Evolutionary conservation across 2,113 vertebrate genomes (phyloP), one percentile per base, ranked within the genome.

Genomic region (Perognathus longimembris): DNA sequence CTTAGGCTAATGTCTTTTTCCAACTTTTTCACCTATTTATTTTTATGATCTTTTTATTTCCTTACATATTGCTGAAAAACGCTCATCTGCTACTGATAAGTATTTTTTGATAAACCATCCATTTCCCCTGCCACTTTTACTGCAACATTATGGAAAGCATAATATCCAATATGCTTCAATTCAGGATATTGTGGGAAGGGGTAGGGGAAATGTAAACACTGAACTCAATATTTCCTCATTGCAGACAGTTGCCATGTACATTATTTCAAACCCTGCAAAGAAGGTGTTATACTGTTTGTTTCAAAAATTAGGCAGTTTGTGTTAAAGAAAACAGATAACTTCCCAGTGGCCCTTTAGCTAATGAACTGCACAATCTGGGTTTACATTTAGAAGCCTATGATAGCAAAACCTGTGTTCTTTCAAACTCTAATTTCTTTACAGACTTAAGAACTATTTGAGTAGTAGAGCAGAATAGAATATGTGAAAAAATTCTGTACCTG

Each of bases 371-470:
- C 10, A 7, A 32, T 73, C 40, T 69, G 12, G 0, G 71, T 90
- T 90, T 76, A 84, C 92, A 84, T 64, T 84, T 92, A 88, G 24
- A 75, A 67, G 28, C 88, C 22, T 80, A 15, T 57, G 59, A 59
- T 34, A 61, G 32, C 20, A 54, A 85, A 85, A 5, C 6, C 63
- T 59, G 2, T 26, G n/a, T 42, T 67, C 69, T 89, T 32, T n/a
- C n/a, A 30, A 93, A 32, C 5, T 77, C 20, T 34, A 81, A 71
- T 77, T 71, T 81, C 77, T 80, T 36, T 94, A 50, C 84, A 90
- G 8, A 14, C n/a, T 45, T 71, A 92, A 81, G 42, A 90, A 57
- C n/a, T 69, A 85, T 22, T n/a, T 50, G 24, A 92, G 73, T 42
- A 20, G 59, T 45, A 67, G 83, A 90, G 18, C 11, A 38, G 66